Percentiles rank a stretch among this genome's conserved stretches.
Conservation (phyloP, 2,113 vertebrate species). For the Chloropsis cyanopogon region DNA sequence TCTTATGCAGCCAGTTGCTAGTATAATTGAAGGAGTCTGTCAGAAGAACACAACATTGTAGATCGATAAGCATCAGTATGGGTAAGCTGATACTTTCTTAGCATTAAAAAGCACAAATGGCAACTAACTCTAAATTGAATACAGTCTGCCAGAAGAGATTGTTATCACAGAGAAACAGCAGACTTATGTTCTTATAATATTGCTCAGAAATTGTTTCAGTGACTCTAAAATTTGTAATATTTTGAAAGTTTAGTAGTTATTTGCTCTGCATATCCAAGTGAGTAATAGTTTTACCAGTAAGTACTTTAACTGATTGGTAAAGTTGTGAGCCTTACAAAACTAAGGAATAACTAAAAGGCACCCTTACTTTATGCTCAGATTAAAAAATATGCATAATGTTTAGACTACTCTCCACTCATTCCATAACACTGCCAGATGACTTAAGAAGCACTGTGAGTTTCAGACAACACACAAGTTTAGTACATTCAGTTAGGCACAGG, state of each 20-base stretch:
- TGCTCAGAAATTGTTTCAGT: not conserved
- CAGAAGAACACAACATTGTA: not conserved
- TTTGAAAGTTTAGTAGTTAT: not conserved
- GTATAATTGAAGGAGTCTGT: not conserved
- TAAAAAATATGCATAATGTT: not conserved
- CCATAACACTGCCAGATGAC: not conserved
- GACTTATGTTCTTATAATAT: not conserved
- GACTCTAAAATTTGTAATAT: not conserved
- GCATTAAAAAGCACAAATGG: conserved; percentile 4
- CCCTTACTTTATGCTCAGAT: not conserved
- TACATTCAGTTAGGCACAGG: not conserved
- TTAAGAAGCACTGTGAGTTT: not conserved
- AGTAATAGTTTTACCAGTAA: not conserved
- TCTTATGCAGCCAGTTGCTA: not conserved
- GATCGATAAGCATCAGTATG: not conserved
- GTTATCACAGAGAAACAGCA: not conserved
- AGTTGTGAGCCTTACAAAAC: not conserved
- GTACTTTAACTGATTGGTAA: not conserved
- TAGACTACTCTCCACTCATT: not conserved
- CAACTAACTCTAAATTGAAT: not conserved
- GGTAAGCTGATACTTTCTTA: not conserved
- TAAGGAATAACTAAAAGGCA: not conserved
- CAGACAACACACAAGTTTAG: not conserved
- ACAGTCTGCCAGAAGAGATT: not conserved
- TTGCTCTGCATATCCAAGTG: not conserved